Base-by-base conservation (phyloP, 2,888 invertebrate species). In the Hyppa rectilinea region DNA sequence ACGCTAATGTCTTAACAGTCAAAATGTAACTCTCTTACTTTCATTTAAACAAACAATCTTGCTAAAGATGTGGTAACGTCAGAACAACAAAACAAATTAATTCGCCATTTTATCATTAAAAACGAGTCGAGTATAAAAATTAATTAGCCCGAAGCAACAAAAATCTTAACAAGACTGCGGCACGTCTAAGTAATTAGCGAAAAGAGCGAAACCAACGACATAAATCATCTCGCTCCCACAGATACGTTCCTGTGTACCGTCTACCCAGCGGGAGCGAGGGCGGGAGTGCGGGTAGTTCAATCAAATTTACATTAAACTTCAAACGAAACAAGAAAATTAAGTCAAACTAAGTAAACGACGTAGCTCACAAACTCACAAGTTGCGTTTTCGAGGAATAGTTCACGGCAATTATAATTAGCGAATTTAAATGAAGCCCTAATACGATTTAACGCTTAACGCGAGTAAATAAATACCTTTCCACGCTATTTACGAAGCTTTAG, bases 171-270 rank as follows among this genome's bases (percentile, higher is more conserved):
- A 84, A 87, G 85, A 78, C 82, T 82, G 82, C 83, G 84, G 85
- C 87, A 87, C 87, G 88, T 87, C 87, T 83, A 75, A 75, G 88
- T 90, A 90, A 91, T 92, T 91, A 91, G 89, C 72, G 86, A 85
- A 87, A 88, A 87, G 84, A 86, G 78, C 82, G 82, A 81, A 78
- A 84, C 85, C 86, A 78, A 84, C 73, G 76, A 84, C 83, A 89
- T 91, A 89, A 91, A 90, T 91, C 87, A 90, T 88, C 75, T 82
- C 80, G 78, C 64, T 78, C 69, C 66, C 76, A 75, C 65, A 64
- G 81, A 80, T 75, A 84, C 77, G 80, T 73, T 67, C 56, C 56
- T 70, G 52, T 67, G 38, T 69, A 43, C 71, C 61, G 61, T 45
- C 61, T 49, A 34, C 31, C 56, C 38, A 26, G 74, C 38, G 40